These are phyloP conservation scores for Melitaea athalia DNA, from an alignment of 2,888 invertebrate genomes.

Conservation along the genomic window DNA sequence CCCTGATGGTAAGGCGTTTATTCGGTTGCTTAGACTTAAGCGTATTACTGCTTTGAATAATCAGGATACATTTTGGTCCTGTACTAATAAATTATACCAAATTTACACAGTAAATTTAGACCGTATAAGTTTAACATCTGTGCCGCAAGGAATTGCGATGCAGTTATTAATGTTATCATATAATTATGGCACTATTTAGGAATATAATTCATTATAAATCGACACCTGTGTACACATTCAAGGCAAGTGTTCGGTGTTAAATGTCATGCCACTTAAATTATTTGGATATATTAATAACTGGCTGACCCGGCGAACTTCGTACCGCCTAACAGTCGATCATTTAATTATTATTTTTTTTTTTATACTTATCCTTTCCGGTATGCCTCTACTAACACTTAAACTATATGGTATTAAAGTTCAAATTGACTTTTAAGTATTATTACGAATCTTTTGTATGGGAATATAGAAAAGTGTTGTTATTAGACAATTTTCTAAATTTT, in stretches of 20 bases:
- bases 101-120: constrained; percentile 32
- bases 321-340: too few relatives aligned
- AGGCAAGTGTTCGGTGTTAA: background rate
- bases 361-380: too few relatives aligned
- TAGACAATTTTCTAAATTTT: too few relatives aligned
- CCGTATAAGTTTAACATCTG: constrained; percentile 26
- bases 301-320: too few relatives aligned
- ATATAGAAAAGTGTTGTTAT: too few relatives aligned
- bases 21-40: constrained; percentile 6
- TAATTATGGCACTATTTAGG: background rate
- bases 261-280: background rate
- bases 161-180: constrained; percentile 17
- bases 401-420: too few relatives aligned
- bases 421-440: too few relatives aligned
- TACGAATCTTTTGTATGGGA: too few relatives aligned
- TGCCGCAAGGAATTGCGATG: constrained; percentile 14
- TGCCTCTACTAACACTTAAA: too few relatives aligned
- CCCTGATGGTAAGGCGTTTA: constrained; percentile 21
- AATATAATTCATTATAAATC: background rate
- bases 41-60: constrained; percentile 28
- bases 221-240: constrained; percentile 2
- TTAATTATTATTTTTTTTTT: too few relatives aligned
- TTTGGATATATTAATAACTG: background rate
- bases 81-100: constrained; percentile 28
- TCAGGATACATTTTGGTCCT: constrained; percentile 31